A percentile compares a stretch with the other conserved stretches of the same genome.
These are phyloP conservation scores for Teleogryllus occipitalis DNA, from an alignment of 1,140 invertebrate genomes.

Conservation along the genomic window DNA sequence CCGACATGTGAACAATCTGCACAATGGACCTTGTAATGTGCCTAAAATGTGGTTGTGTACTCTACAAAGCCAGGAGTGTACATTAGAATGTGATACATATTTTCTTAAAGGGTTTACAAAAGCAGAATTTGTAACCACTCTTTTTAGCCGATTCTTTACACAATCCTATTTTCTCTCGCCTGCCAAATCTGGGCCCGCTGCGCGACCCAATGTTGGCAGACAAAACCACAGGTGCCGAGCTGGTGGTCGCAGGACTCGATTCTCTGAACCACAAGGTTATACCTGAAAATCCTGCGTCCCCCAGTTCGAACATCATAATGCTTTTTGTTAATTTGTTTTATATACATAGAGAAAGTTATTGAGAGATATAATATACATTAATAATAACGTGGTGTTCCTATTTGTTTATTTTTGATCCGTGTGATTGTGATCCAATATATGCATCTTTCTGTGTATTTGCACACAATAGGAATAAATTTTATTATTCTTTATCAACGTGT, in stretches of 20 bases:
- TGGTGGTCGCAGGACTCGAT: too few relatives aligned
- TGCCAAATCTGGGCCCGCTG: background rate
- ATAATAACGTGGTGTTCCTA: slow-evolving; percentile 1
- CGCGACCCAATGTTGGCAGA: too few relatives aligned
- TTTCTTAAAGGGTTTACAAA: background rate
- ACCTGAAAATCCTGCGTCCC: too few relatives aligned
- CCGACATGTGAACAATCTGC: too few relatives aligned
- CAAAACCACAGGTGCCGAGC: too few relatives aligned
- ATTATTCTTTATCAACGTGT: background rate
- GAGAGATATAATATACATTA: slow-evolving; percentile 1
- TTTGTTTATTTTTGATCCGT: background rate
- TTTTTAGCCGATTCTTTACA: background rate
- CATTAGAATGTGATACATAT: background rate
- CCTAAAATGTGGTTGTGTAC: slow-evolving; percentile 4
- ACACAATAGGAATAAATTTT: slow-evolving; percentile 6
- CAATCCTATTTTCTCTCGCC: background rate
- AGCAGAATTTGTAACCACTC: background rate
- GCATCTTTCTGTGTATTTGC: background rate
- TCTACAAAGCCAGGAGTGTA: background rate
- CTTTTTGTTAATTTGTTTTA: slow-evolving; percentile 6
- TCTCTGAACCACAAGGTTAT: too few relatives aligned
- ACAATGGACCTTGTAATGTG: background rate
- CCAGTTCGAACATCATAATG: background rate
- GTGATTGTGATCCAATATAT: background rate
- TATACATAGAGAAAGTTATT: slow-evolving; percentile 6